A percentile compares a stretch with the other conserved stretches of the same genome.
Conservation (phyloP, 2,113 vertebrate species). For the Nannospalax galili region DNA sequence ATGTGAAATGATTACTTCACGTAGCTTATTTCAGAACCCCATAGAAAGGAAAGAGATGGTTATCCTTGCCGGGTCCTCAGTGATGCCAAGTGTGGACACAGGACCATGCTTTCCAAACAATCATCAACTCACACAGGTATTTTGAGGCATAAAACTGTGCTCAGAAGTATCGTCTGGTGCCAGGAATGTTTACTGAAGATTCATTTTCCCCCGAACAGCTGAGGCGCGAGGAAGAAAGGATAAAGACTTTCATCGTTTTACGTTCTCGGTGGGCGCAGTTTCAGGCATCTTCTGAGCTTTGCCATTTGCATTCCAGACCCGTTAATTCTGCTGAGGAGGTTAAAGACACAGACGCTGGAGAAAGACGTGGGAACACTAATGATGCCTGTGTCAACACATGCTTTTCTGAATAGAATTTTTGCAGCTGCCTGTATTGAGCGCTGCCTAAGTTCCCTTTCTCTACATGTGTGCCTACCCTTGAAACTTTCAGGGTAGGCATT, state of each 20-base stretch:
- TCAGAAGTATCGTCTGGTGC: slow-evolving; percentile 46
- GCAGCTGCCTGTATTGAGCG: not conserved
- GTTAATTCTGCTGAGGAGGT: slow-evolving; percentile 56
- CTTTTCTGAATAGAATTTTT: not conserved
- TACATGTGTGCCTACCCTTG: not conserved
- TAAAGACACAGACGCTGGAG: slow-evolving; percentile 10
- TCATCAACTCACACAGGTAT: slow-evolving; percentile 34
- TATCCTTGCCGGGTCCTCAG: not conserved
- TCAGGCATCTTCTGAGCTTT: slow-evolving; percentile 32
- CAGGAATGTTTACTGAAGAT: slow-evolving; percentile 47
- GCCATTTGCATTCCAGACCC: slow-evolving; percentile 57
- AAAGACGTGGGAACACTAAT: not conserved
- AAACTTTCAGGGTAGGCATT: not conserved
- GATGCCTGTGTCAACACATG: not conserved
- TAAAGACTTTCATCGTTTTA: slow-evolving; percentile 27
- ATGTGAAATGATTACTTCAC: not conserved
- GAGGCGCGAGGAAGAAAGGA: not conserved
- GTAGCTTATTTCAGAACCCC: not conserved
- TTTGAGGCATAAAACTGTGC: not conserved
- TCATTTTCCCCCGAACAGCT: slow-evolving; percentile 21
- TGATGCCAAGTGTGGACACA: not conserved
- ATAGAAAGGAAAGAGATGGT: not conserved
- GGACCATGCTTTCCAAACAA: slow-evolving; percentile 32
- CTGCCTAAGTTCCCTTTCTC: not conserved
- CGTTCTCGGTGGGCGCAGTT: slow-evolving; percentile 24